Percentiles rank a stretch among this genome's conserved stretches.
phyloP scores from a whole-genome alignment of 1,140 invertebrate species.

The Zaprionus nigranus region DNA sequence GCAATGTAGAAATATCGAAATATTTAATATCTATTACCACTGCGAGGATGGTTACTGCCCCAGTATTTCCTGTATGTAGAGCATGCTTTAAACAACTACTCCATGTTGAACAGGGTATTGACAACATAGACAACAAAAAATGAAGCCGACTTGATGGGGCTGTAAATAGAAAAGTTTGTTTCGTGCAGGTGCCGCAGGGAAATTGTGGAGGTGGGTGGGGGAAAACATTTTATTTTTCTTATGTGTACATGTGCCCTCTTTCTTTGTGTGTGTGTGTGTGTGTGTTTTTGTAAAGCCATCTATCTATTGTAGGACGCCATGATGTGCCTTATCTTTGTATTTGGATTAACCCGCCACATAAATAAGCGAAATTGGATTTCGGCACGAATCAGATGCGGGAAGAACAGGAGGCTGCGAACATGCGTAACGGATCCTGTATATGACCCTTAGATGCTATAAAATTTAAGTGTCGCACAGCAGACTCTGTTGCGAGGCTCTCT shows the following conservation, averaged over 20 bases:
- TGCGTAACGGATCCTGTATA: constrained; percentile 29
- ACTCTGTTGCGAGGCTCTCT: not conserved
- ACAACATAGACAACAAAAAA: constrained; percentile 59
- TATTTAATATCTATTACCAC: too few species aligned
- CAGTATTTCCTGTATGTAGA: too few species aligned
- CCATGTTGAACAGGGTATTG: constrained; percentile 14
- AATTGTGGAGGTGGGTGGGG: not conserved
- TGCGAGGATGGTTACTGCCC: too few species aligned
- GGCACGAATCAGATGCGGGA: constrained; percentile 32
- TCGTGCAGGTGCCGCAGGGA: constrained; percentile 45
- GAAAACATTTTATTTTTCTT: not conserved
- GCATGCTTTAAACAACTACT: not conserved
- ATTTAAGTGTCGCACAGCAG: constrained; percentile 11
- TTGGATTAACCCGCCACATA: constrained; percentile 71
- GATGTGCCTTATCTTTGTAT: constrained; percentile 78
- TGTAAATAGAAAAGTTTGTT: constrained; percentile 75
- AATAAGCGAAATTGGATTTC: constrained; percentile 77
- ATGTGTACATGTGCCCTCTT: not conserved
- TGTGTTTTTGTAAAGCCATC: constrained; percentile 26
- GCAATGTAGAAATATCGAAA: too few species aligned
- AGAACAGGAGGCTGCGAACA: constrained; percentile 6
- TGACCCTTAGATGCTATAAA: constrained; percentile 28
- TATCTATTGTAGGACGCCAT: constrained; percentile 54
- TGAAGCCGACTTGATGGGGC: constrained; percentile 69
- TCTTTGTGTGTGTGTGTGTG: not conserved